Base-by-base conservation (phyloP, 2,888 invertebrate species). In the Coronaproctus castanopsis region DNA sequence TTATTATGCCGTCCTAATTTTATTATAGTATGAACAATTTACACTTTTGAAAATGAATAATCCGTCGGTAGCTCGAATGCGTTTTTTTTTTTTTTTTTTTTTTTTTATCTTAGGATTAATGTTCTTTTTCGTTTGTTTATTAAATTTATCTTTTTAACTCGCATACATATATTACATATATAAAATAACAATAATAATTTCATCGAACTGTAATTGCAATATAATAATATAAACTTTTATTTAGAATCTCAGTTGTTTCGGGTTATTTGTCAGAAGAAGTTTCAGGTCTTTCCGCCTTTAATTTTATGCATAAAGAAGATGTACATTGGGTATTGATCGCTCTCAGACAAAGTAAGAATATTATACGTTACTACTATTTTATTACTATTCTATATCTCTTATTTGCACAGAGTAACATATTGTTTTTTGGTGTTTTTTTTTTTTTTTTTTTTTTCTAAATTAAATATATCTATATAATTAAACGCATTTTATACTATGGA, bases 251-350 rank as follows among this genome's bases (percentile, higher is more conserved):
- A 5, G 75, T 87, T 61, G 84, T 91, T 18, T 85, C 87, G 58
- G 92, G 92, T 2, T 89, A 89, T 69, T 81, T 92, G 82, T 83
- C 85, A 14, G 84, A 86, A 66, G 92, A 93, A 74, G 86, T 91
- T 1, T 80, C 83, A 10, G 90, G 90, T n/a, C 75, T 82, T 62
- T 87, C 86, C 63, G 90, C 90, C 10, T 93, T 92, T 72, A 80
- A 82, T 59, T 90, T 85, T 70, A 91, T 93, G 83, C 88, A 88
- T 72, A 80, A 81, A 69, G 87, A 90, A 65, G 91, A 92, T 74
- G 85, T 87, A 1, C 80, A 85, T 67, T 89, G 87, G 85, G 86
- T 89, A 0, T 83, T 89, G 70, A 84, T 89, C 68, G 89, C 88
- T 0, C 76, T 91, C 60, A 76, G 87, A 65, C 87, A 89, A 74